These are phyloP conservation scores for Dryas iulia DNA, from an alignment of 1,140 invertebrate species.

Conservation along the genomic window DNA sequence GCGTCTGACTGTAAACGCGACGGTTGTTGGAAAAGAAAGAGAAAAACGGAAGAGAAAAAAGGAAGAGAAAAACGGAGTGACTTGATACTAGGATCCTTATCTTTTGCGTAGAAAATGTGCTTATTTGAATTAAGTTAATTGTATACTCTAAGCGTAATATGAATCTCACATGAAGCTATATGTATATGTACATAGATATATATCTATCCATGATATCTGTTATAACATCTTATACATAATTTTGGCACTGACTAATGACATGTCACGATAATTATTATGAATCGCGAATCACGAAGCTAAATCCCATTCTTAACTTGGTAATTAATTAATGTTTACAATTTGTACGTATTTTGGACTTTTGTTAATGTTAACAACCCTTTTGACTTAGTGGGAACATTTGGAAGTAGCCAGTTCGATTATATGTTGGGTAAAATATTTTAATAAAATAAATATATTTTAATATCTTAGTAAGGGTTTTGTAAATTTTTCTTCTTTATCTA, in stretches of 20 bases:
- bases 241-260: constrained; percentile 30
- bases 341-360: background rate
- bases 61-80: too few relatives aligned
- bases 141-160: too few relatives aligned
- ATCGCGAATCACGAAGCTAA: background rate
- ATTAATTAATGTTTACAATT: constrained; percentile 14
- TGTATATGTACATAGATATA: too few relatives aligned
- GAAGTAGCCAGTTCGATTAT: background rate
- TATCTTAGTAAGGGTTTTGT: too few relatives aligned
- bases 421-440: background rate
- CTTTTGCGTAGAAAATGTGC: background rate
- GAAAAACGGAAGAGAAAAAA: too few relatives aligned
- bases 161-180: too few relatives aligned
- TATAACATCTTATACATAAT: constrained; percentile 16
- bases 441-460: too few relatives aligned
- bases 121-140: too few relatives aligned
- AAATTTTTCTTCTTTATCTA: too few relatives aligned
- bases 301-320: constrained; percentile 20
- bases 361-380: background rate
- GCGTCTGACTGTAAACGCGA: too few relatives aligned
- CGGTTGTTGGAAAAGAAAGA: too few relatives aligned
- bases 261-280: background rate
- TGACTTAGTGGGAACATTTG: background rate
- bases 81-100: too few relatives aligned
- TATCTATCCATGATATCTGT: background rate